These are phyloP conservation scores for Dolichomitus sp. DNA, from an alignment of 2,888 invertebrate species.

Conservation along the genomic window DNA sequence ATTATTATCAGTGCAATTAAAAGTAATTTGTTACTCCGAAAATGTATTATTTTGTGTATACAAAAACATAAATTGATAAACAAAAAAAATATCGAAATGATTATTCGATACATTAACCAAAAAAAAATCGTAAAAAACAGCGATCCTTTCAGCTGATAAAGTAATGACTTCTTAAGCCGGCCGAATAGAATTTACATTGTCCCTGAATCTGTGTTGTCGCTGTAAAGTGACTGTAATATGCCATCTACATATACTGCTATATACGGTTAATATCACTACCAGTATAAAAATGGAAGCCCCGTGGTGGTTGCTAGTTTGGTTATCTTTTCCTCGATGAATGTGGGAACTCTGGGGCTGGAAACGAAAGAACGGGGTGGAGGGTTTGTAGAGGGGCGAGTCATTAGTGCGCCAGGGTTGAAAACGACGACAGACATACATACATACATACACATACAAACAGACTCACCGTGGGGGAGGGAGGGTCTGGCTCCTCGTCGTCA, in stretches of 20 bases:
- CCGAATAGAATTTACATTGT: conserved; percentile 9
- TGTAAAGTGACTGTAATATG: not conserved
- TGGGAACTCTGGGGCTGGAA: conserved; percentile 30
- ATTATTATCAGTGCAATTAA: too few relatives aligned
- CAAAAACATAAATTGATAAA: too few relatives aligned
- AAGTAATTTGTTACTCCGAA: too few relatives aligned
- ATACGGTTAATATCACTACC: conserved; percentile 37
- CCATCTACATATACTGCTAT: not conserved
- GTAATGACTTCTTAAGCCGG: not conserved
- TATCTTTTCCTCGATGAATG: conserved; percentile 72
- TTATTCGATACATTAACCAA: too few relatives aligned
- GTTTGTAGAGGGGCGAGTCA: conserved; percentile 45
- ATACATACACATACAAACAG: not conserved
- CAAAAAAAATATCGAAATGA: too few relatives aligned
- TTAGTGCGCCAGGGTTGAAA: conserved; percentile 63
- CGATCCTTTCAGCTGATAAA: too few relatives aligned
- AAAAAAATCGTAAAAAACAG: too few relatives aligned
- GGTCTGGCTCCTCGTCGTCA: not conserved
- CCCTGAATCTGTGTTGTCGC: conserved; percentile 8
- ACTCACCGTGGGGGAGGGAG: not conserved
- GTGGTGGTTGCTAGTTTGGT: conserved; percentile 78
- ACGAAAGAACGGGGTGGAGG: conserved; percentile 16
- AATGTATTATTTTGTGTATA: too few relatives aligned
- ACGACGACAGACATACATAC: conserved; percentile 48
- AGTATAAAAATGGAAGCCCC: conserved; percentile 44